Conservation (phyloP, 92 coral and sea anemone genomes). For the Diadumene lineata region DNA sequence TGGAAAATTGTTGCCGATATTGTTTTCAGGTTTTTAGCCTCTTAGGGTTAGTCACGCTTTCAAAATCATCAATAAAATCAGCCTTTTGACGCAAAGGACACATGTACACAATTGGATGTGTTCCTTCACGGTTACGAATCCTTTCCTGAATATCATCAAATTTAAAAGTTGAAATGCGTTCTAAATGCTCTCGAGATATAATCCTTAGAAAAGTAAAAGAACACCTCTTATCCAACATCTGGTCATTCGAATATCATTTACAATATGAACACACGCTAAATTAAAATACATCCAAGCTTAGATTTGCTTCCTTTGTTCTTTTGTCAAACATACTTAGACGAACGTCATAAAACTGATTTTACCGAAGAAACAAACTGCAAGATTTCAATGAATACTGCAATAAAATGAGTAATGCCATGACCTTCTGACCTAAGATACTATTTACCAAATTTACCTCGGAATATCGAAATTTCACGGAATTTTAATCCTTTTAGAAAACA, state of each 20-base stretch:
- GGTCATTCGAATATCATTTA: background rate
- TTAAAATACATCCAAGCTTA: background rate
- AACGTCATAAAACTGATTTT: background rate
- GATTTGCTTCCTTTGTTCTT: background rate
- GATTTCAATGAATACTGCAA: background rate
- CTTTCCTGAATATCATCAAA: background rate
- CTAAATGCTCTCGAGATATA: conserved; percentile 6
- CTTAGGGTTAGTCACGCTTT: too few species aligned
- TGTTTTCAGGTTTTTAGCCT: too few species aligned
- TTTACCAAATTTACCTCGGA: background rate
- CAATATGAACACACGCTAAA: background rate
- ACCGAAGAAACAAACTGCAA: conserved; percentile 7
- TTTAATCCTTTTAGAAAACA: conserved; percentile 3
- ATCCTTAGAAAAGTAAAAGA: background rate
- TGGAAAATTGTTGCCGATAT: too few species aligned
- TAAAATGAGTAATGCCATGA: background rate
- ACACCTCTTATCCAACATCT: background rate
- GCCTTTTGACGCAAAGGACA: too few species aligned
- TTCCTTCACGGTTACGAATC: background rate
- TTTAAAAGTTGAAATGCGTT: background rate
- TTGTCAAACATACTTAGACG: background rate
- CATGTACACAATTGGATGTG: background rate
- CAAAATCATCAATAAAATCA: too few species aligned
- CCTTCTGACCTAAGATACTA: conserved; percentile 5
- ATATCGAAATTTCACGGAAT: conserved; percentile 4